Conservation (phyloP, 2,113 vertebrate genomes). For the Eonycteris spelaea region DNA sequence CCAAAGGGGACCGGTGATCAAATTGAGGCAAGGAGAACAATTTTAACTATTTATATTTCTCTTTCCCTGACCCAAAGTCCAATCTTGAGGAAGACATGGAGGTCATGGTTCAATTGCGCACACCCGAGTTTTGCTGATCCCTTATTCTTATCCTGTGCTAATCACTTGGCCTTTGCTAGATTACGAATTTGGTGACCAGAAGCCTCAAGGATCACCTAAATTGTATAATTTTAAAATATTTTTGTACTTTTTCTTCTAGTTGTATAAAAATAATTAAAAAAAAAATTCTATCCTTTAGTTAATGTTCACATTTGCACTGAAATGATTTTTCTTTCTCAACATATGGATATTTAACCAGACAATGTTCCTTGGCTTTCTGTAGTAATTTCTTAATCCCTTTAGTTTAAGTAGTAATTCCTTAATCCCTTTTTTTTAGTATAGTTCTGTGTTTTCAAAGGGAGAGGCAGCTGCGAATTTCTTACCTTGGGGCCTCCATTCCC, state of each 20-base stretch:
- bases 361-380: neutral
- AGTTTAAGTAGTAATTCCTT: neutral
- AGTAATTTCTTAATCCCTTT: neutral
- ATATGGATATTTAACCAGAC: neutral
- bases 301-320: neutral
- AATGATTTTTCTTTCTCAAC: neutral
- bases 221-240: neutral
- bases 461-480: neutral
- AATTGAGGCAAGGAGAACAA: neutral
- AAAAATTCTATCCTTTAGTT: neutral
- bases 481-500: neutral
- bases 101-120: neutral
- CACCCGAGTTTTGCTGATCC: neutral
- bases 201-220: neutral
- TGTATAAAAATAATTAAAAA: neutral
- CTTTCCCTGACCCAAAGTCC: neutral
- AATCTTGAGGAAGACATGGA: neutral
- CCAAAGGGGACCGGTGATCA: neutral
- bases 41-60: neutral
- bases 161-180: neutral
- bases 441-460: neutral
- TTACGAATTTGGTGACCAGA: neutral
- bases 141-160: neutral
- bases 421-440: neutral
- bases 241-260: neutral